These are phyloP conservation scores for Schlechtendalia chinensis DNA, from an alignment of 1,140 invertebrate species.

Conservation along the genomic window DNA sequence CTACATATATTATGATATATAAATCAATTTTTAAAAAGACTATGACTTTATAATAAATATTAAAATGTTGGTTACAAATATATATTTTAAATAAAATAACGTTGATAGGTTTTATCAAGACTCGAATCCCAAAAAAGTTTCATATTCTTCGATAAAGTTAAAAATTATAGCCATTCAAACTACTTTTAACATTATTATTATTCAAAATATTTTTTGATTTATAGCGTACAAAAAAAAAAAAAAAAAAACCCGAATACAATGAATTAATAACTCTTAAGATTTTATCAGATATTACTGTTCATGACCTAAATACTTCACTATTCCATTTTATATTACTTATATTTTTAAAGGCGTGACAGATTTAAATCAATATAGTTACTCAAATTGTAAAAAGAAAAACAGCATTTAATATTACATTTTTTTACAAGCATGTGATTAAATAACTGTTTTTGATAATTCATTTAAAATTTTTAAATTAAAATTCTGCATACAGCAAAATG, in stretches of 20 bases:
- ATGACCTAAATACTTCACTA: neutral
- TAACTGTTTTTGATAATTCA: too few relatives aligned
- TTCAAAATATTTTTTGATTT: neutral
- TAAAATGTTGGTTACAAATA: neutral
- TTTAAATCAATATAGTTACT: too few relatives aligned
- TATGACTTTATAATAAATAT: neutral
- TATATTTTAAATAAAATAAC: neutral
- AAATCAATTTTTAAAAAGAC: too few relatives aligned
- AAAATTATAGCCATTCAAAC: constrained; percentile 24
- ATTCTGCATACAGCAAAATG: too few relatives aligned
- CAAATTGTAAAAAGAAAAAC: too few relatives aligned
- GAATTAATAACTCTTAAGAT: neutral
- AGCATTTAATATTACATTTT: too few relatives aligned
- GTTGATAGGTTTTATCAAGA: neutral
- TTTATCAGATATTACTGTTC: neutral
- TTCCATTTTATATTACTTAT: too few relatives aligned
- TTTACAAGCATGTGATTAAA: too few relatives aligned
- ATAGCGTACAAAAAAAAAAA: neutral
- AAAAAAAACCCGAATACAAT: neutral
- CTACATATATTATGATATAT: too few relatives aligned
- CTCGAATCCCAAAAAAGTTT: neutral
- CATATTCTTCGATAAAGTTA: neutral
- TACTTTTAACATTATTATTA: neutral
- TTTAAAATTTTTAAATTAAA: too few relatives aligned
- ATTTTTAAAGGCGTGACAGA: too few relatives aligned